These are phyloP conservation scores for Drosophila percnosoma DNA, from an alignment of 2,888 invertebrate species.

Conservation along the genomic window DNA sequence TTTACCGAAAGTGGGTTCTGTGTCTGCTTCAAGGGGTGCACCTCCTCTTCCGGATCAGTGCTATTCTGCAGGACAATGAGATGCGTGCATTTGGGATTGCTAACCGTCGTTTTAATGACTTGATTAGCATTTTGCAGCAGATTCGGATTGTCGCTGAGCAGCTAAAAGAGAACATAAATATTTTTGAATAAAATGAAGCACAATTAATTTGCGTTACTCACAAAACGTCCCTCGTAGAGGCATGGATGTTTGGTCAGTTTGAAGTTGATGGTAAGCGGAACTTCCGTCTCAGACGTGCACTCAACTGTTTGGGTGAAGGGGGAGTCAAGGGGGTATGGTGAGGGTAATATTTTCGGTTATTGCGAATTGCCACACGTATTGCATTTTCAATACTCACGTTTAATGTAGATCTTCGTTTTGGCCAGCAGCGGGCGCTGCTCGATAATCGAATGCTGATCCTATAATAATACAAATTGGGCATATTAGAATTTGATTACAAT, in stretches of 20 bases:
- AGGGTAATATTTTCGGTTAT: conserved; percentile 34
- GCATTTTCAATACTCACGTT: conserved; percentile 86
- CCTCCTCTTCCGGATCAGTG: conserved; percentile 34
- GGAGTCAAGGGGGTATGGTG: neutral
- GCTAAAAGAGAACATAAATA: conserved; percentile 26
- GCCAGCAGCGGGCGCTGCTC: conserved; percentile 88
- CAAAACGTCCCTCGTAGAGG: conserved; percentile 85
- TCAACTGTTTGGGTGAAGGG: conserved; percentile 61
- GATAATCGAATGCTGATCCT: conserved; percentile 70
- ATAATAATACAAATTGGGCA: neutral
- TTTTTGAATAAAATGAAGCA: neutral
- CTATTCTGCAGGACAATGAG: conserved; percentile 33
- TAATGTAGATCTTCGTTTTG: conserved; percentile 89
- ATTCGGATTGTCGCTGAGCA: conserved; percentile 44
- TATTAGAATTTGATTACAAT: conserved; percentile 16
- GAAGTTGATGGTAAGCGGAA: conserved; percentile 86
- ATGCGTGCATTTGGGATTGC: conserved; percentile 56
- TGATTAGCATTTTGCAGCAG: conserved; percentile 53
- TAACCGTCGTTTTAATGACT: conserved; percentile 42
- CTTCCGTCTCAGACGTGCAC: conserved; percentile 84
- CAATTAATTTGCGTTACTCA: conserved; percentile 39
- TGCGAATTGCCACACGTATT: conserved; percentile 41
- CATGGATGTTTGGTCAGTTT: conserved; percentile 87
- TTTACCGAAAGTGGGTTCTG: conserved; percentile 76
- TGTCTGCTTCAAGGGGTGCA: conserved; percentile 48